Evolutionary conservation across 2,888 invertebrate species (phyloP), one percentile per base, ranked within the genome.

Genomic region (Hedya salicella): DNA sequence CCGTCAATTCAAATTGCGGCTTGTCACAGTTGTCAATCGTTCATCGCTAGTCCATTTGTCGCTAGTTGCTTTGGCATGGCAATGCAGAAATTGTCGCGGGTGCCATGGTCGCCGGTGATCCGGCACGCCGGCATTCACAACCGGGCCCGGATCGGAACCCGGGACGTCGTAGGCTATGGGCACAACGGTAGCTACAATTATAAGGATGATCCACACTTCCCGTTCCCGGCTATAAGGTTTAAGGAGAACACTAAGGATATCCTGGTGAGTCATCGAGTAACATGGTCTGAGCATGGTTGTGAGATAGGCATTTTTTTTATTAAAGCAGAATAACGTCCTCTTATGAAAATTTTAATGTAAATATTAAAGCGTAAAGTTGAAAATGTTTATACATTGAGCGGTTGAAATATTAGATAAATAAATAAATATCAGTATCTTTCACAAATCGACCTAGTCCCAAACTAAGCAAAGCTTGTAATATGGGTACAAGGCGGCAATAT

Each of bases 91-190:
- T 36, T 56, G 19, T 19, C 42, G 61, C 63, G 48, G n/a, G 16
- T 48, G 32, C 36, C 46, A 19, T 53, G 39, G 25, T 13, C 19
- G 16, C 50, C 14, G 13, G 36, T 40, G 30, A 66, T 75, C 42
- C 78, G 82, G 36, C 25, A 52, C n/a, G 52, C 25, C 3, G 73
- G 76, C 1, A 66, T 82, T 0, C 80, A 89, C 69, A 82, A 85
- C 4, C 76, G 80, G 46, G 82, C 82, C 64, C 79, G 89, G 30
- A 93, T 93, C 66, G 95, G 95, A 0, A 93, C 92, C 71, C 86
- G 96, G 40, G 95, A 96, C 74, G 92, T 95, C 70, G 95, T 96
- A 1, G 95, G 95, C 0, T 91, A 82, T 71, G 95, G 95, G 0
- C 69, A 88, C n/a, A 95, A 94, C 73, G 95, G 95, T 0, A 73